Base-by-base conservation (phyloP, 2,888 invertebrate species). In the Gastracanthus pulcherrimus region DNA sequence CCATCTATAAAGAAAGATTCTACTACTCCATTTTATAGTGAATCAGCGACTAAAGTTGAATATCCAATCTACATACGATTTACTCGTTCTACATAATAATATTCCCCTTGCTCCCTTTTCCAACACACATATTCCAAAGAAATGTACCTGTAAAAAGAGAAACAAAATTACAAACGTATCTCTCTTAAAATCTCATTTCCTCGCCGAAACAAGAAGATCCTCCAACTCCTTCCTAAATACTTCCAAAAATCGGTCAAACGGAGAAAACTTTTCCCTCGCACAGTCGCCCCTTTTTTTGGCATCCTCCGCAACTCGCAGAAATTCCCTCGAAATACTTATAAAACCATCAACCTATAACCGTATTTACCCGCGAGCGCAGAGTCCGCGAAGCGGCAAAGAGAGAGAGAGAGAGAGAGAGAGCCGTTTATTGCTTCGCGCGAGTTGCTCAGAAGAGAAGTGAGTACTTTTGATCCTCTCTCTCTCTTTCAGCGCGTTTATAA, bases 391-490 rank as follows among this genome's bases (percentile, higher is more conserved):
- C 16, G 13, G n/a, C 45, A 26, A 26, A 45, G 34, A 34, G 7
- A 34, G 26, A n/a, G n/a, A n/a, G n/a, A n/a, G n/a, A n/a, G n/a
- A n/a, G n/a, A n/a, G n/a, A n/a, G 23, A 11, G 41, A 38, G 41
- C 45, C 29, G 31, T 67, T 67, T 67, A 67, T 67, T 67, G 45
- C 67, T 45, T 29, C 29, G 45, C 48, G 45, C 11, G 7, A 67
- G 36, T 62, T 34, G 36, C 34, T 3, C 16, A 5, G 3, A 48
- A 19, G 48, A 48, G 48, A 48, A n/a, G 6, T 9, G 34, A 13
- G n/a, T 29, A 29, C 26, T 67, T 45, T 48, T 26, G 26, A 45
- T 67, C 26, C 26, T 67, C 67, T 11, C 7, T 7, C 19, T 7
- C 38, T 23, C 2, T 64, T 19, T 23, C 16, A n/a, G n/a, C n/a